Percentiles rank a stretch among this genome's conserved stretches.
phyloP scores from a whole-genome alignment of 2,888 invertebrate species.

The Syrphus vitripennis region DNA sequence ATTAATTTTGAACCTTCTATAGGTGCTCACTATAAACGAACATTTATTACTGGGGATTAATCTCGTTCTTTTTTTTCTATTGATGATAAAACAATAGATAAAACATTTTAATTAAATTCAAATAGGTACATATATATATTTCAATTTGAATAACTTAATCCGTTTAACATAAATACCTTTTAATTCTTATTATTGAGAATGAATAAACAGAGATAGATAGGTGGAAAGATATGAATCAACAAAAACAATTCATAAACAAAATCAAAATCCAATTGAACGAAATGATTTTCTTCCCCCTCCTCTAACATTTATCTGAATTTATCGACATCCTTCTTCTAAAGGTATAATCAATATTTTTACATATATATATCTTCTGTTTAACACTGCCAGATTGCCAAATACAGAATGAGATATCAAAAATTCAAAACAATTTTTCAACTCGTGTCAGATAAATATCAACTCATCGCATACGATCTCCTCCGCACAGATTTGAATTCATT shows the following conservation, averaged over 20 bases:
- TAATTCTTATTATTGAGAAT: neutral
- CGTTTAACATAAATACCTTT: neutral
- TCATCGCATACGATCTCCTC: neutral
- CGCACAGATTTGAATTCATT: neutral
- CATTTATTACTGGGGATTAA: no score
- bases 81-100: no score
- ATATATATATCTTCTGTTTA: neutral
- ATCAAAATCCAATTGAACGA: neutral
- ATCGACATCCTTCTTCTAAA: neutral
- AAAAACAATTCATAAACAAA: neutral
- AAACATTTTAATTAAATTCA: neutral
- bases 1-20: no score
- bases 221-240: neutral
- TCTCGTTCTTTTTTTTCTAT: no score
- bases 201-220: no score
- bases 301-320: neutral
- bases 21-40: no score
- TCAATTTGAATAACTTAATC: neutral
- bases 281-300: neutral
- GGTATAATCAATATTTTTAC: neutral
- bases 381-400: slow-evolving; percentile 11
- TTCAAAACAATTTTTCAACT: slow-evolving; percentile 22
- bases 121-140: no score
- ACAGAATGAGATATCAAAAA: slow-evolving; percentile 5
- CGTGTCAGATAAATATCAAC: neutral